Percentiles rank a stretch among this genome's conserved stretches.
Conservation (phyloP, 1,140 invertebrate species). For the Zelostemma sp. region DNA sequence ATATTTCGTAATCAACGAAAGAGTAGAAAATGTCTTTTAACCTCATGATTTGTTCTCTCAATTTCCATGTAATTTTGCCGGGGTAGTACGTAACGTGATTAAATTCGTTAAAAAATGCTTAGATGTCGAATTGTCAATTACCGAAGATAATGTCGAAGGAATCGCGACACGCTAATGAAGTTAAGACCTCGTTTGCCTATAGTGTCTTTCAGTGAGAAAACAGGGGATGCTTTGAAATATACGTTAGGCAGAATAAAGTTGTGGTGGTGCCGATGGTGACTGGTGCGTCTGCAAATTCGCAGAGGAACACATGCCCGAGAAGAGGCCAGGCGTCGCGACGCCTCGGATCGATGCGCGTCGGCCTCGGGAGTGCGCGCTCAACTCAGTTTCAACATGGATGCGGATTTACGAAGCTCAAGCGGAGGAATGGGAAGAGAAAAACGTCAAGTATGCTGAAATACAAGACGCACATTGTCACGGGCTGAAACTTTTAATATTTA, state of each 20-base stretch:
- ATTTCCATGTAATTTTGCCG: no score
- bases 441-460: conserved; percentile 2
- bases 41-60: no score
- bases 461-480: conserved; percentile 1
- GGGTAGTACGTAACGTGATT: conserved; percentile 22
- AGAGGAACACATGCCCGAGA: conserved; percentile 60
- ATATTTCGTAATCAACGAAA: no score
- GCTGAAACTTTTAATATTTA: no score
- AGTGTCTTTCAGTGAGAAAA: conserved; percentile 14
- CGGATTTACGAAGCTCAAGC: conserved; percentile 55
- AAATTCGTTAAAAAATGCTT: conserved; percentile 10
- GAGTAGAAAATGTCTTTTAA: no score
- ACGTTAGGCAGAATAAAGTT: background rate
- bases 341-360: conserved; percentile 63
- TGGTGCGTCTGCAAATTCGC: conserved; percentile 19
- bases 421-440: conserved; percentile 42
- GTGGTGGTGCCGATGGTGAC: conserved; percentile 8
- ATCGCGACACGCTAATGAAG: conserved; percentile 46
- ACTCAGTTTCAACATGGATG: conserved; percentile 61
- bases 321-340: conserved; percentile 61
- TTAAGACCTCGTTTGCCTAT: conserved; percentile 29
- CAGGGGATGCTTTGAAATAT: conserved; percentile 18
- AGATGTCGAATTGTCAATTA: conserved; percentile 27
- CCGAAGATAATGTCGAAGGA: conserved; percentile 34
- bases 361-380: conserved; percentile 57